These are phyloP conservation scores for Germaria angustata DNA, from an alignment of 2,888 invertebrate genomes.

Conservation along the genomic window DNA sequence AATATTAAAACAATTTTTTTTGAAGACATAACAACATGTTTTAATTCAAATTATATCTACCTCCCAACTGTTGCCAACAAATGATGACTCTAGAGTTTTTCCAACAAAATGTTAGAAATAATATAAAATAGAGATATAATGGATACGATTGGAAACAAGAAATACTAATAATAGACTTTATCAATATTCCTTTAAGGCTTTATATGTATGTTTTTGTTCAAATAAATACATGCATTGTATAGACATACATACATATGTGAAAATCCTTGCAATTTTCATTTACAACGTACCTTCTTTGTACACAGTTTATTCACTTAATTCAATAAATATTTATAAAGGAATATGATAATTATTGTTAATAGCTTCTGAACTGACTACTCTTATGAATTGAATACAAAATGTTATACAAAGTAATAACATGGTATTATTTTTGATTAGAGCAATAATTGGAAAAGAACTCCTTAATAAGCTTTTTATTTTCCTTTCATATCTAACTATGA, in stretches of 20 bases:
- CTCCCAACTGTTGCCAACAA: constrained; percentile 30
- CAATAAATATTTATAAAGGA: background rate
- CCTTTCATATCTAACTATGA: too few relatives aligned
- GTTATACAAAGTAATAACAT: too few relatives aligned
- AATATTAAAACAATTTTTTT: background rate
- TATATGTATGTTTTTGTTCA: background rate
- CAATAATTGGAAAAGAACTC: too few relatives aligned
- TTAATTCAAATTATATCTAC: background rate
- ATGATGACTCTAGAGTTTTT: background rate
- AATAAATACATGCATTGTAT: too few relatives aligned
- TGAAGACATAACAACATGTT: background rate
- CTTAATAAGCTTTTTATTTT: too few relatives aligned
- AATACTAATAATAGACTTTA: background rate
- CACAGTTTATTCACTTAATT: background rate
- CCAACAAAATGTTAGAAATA: background rate
- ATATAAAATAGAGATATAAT: background rate
- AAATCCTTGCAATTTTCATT: background rate
- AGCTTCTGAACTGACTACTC: background rate
- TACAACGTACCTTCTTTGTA: background rate
- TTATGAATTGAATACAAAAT: background rate
- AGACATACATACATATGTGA: too few relatives aligned
- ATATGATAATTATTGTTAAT: background rate
- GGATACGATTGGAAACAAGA: background rate
- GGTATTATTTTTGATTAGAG: too few relatives aligned
- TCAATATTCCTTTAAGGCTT: constrained; percentile 23